phyloP scores from a whole-genome alignment of 2,113 vertebrate genomes.

The Microcebus tavaratra region DNA sequence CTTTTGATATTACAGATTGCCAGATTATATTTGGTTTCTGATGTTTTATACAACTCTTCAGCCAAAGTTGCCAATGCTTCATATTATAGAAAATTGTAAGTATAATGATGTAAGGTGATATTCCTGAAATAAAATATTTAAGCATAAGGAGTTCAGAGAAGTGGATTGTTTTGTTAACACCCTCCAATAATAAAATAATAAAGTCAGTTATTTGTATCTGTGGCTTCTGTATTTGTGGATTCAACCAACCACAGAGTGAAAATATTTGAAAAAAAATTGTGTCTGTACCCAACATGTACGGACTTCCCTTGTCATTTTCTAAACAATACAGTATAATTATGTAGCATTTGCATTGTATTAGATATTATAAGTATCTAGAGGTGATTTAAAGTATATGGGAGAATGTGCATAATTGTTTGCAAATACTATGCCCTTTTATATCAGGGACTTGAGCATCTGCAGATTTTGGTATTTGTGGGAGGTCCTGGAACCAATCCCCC shows the following conservation, averaged over 20 bases:
- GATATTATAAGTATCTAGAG: background rate
- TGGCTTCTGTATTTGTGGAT: background rate
- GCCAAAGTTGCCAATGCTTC: slow-evolving; percentile 99
- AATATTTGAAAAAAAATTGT: background rate
- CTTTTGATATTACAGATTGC: slow-evolving; percentile 91
- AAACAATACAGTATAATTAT: background rate
- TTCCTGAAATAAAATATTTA: slow-evolving; percentile 39
- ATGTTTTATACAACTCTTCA: slow-evolving; percentile 98
- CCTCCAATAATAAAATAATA: background rate
- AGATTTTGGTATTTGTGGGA: background rate
- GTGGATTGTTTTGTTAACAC: slow-evolving; percentile 5
- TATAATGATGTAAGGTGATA: slow-evolving; percentile 73
- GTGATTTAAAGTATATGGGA: background rate
- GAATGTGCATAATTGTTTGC: background rate
- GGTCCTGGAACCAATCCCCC: background rate
- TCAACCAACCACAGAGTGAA: background rate
- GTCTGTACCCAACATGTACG: background rate
- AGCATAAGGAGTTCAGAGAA: slow-evolving; percentile 42
- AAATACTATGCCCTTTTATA: background rate
- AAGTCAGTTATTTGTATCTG: background rate
- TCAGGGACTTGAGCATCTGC: background rate
- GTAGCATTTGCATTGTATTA: background rate
- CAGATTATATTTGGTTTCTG: slow-evolving; percentile 97
- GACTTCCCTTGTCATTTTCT: background rate
- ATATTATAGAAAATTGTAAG: slow-evolving; percentile 99